Evolutionary conservation across 1,140 invertebrate genomes (phyloP).

Genomic region (Temnothorax curvispinosus): DNA sequence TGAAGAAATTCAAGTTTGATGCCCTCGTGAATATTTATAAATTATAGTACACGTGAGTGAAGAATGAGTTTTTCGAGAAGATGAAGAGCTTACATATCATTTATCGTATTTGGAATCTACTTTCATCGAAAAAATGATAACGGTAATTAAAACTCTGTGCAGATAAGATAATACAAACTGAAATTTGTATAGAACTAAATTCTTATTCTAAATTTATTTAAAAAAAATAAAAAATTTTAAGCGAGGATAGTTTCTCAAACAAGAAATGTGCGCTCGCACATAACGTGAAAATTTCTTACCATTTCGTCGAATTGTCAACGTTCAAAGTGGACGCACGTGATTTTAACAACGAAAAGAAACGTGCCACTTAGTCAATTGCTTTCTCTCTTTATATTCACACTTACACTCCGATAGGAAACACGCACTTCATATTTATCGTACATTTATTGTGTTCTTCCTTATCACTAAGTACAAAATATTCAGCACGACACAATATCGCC

Average conservation of each 20-base stretch:
- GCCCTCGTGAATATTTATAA: background rate
- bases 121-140: background rate
- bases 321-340: background rate
- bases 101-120: background rate
- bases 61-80: background rate
- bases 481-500: background rate
- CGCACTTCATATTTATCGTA: constrained; percentile 3
- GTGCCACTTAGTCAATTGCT: background rate
- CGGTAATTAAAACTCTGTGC: background rate
- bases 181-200: background rate
- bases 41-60: background rate
- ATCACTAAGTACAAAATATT: background rate
- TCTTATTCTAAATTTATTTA: too few relatives aligned
- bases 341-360: background rate
- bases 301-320: background rate
- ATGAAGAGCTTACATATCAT: background rate
- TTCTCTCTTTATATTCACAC: constrained; percentile 20
- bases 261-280: background rate
- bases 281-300: constrained; percentile 42
- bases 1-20: background rate
- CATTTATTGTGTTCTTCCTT: background rate
- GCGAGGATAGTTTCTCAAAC: background rate
- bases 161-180: constrained; percentile 11
- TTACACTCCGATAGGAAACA: constrained; percentile 5
- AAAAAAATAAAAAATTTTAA: background rate